Evolutionary conservation across 2,888 invertebrate species (phyloP).

Genomic region (Orchesella flavescens): DNA sequence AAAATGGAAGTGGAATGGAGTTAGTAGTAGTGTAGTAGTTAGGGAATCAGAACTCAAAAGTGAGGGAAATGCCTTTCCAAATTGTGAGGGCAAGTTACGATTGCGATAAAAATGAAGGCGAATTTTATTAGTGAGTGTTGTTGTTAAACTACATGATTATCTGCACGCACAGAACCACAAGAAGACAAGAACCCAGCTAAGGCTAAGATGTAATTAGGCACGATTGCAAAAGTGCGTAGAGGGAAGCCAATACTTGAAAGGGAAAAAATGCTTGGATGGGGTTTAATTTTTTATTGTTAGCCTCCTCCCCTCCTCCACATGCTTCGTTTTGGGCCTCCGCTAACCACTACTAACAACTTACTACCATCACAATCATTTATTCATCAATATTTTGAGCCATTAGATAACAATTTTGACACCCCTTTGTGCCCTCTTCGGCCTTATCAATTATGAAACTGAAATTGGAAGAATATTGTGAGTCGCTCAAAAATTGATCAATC

Average conservation of each 20-base stretch:
- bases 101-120: constrained; percentile 3
- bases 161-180: not conserved
- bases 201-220: not conserved
- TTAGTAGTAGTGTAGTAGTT: not conserved
- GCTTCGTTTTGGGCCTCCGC: too few species aligned
- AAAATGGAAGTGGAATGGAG: too few species aligned
- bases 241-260: constrained; percentile 7
- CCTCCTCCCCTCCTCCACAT: too few species aligned
- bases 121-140: not conserved
- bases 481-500: constrained; percentile 4
- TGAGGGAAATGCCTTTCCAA: constrained; percentile 38
- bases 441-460: not conserved
- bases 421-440: constrained; percentile 34
- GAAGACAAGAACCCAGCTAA: too few species aligned
- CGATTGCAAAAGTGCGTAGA: too few species aligned
- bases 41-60: not conserved
- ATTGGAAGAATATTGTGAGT: constrained; percentile 8
- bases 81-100: constrained; percentile 9
- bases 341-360: too few species aligned
- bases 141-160: not conserved
- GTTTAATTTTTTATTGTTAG: not conserved
- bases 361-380: constrained; percentile 15
- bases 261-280: constrained; percentile 18
- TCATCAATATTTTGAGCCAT: constrained; percentile 13
- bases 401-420: constrained; percentile 46